phyloP scores from a whole-genome alignment of 2,113 vertebrate species.

The Brienomyrus brachyistius region DNA sequence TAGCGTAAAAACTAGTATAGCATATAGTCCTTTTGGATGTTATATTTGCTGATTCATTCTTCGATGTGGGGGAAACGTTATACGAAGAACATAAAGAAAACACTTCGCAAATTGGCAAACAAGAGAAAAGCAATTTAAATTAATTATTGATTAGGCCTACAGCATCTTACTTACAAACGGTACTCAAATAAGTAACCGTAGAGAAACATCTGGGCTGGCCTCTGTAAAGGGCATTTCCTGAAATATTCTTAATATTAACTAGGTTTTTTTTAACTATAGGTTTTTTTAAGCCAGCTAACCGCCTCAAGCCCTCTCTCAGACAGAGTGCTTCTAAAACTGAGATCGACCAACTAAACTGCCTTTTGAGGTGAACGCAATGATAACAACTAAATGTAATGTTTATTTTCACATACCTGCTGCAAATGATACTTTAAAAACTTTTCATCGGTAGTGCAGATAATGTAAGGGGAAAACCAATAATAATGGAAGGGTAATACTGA shows the following conservation, averaged over 20 bases:
- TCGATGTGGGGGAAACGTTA: background rate
- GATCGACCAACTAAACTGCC: background rate
- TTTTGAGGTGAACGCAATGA: background rate
- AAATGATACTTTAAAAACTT: background rate
- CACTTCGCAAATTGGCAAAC: background rate
- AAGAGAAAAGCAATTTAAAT: background rate
- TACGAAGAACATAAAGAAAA: background rate
- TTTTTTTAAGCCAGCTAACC: background rate
- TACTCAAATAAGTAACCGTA: background rate
- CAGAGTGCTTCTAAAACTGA: background rate
- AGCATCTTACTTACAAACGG: background rate
- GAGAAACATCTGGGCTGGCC: background rate
- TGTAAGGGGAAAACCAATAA: background rate
- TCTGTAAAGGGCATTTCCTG: background rate
- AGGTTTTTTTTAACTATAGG: too few relatives aligned
- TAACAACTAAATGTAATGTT: background rate
- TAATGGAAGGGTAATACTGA: background rate
- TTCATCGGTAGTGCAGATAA: background rate
- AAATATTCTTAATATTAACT: background rate
- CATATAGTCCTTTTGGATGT: background rate
- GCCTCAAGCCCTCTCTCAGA: background rate
- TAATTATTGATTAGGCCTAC: background rate
- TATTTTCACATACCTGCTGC: background rate
- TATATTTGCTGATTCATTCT: background rate
- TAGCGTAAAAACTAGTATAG: background rate